phyloP scores from a whole-genome alignment of 2,888 invertebrate genomes.

The Agonopterix alstromeriana region DNA sequence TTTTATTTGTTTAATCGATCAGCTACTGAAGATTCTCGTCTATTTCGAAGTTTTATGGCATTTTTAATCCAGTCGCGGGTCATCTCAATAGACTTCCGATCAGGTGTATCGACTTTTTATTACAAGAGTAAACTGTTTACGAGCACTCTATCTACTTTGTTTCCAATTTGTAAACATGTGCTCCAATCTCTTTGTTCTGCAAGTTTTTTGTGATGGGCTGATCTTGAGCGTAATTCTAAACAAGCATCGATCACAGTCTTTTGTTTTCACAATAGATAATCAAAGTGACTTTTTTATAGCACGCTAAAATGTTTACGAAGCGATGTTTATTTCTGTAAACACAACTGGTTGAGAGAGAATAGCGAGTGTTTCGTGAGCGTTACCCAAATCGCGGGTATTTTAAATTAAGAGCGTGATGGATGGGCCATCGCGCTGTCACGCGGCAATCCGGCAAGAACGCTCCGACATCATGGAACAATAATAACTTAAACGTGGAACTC shows the following conservation, averaged over 20 bases:
- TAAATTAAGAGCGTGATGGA: conserved; percentile 74
- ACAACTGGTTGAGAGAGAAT: conserved; percentile 55
- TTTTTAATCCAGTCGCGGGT: conserved; percentile 53
- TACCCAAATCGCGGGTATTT: conserved; percentile 68
- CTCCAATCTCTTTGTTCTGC: conserved; percentile 41
- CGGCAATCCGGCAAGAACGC: conserved; percentile 49
- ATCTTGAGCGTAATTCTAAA: conserved; percentile 19
- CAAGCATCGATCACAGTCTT: conserved; percentile 8
- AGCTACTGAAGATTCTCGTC: conserved; percentile 61
- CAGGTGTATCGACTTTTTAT: conserved; percentile 67
- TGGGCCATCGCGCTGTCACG: conserved; percentile 65
- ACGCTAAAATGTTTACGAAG: conserved; percentile 46
- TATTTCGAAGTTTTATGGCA: conserved; percentile 63
- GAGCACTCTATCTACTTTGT: conserved; percentile 67
- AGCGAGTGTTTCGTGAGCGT: conserved; percentile 54
- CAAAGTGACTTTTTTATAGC: conserved; percentile 36
- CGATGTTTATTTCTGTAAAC: conserved; percentile 51
- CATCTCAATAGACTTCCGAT: conserved; percentile 52
- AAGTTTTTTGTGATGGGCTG: conserved; percentile 36
- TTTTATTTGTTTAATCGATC: conserved; percentile 77
- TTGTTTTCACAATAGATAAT: conserved; percentile 16
- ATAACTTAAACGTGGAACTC: conserved; percentile 71
- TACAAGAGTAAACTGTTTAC: conserved; percentile 65
- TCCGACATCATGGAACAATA: conserved; percentile 63
- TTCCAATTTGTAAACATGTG: conserved; percentile 48